These are phyloP conservation scores for Watsonalla cultraria DNA, from an alignment of 2,888 invertebrate species.

Conservation along the genomic window DNA sequence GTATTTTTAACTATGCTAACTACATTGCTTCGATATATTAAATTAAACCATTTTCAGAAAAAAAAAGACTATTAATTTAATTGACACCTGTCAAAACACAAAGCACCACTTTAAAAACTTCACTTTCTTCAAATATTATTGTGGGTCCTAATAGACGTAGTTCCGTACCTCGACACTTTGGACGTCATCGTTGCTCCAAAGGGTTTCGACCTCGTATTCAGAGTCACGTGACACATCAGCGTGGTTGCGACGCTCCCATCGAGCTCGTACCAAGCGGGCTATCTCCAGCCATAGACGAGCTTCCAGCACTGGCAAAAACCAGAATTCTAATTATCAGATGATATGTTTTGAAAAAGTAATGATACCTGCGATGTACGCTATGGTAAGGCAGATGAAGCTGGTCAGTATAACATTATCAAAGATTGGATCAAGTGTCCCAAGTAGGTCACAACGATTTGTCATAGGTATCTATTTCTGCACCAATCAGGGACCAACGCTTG, in stretches of 20 bases:
- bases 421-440: no score
- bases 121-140: neutral
- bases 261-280: slow-evolving; percentile 45
- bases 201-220: slow-evolving; percentile 48
- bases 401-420: no score
- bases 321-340: neutral
- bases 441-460: neutral
- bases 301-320: slow-evolving; percentile 35
- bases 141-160: slow-evolving; percentile 41
- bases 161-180: slow-evolving; percentile 64
- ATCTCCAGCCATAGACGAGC: slow-evolving; percentile 62
- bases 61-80: neutral
- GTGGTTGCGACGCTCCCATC: slow-evolving; percentile 50
- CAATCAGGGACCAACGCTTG: no score
- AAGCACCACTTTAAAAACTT: neutral
- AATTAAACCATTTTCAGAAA: neutral
- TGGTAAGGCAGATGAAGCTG: no score
- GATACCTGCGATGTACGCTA: no score
- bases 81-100: neutral
- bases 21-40: neutral
- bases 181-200: slow-evolving; percentile 63
- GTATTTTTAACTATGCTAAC: neutral
- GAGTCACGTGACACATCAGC: slow-evolving; percentile 18
- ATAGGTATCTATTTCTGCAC: neutral
- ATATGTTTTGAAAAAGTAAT: neutral